A percentile compares a stretch with the other conserved stretches of the same genome.
Evolutionary conservation across 2,888 invertebrate species (phyloP).

Genomic region (Tortricodes alternella): DNA sequence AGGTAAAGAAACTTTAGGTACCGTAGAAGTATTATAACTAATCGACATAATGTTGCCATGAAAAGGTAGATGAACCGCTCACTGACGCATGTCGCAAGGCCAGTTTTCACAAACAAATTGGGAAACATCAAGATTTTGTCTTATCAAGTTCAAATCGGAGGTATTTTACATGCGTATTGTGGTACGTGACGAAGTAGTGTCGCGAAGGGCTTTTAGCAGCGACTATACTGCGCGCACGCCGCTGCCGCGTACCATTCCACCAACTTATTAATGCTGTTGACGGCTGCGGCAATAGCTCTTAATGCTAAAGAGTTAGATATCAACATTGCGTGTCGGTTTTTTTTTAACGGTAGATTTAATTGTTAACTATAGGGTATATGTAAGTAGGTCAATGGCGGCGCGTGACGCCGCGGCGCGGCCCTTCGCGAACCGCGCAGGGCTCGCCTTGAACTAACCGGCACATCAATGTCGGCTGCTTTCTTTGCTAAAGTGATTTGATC

Average conservation of each 20-base stretch:
- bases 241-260: constrained; percentile 46
- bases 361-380: constrained; percentile 35
- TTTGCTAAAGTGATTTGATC: constrained; percentile 30
- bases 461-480: constrained; percentile 32
- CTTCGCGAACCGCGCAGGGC: constrained; percentile 71
- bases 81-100: constrained; percentile 20
- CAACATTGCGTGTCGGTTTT: background rate
- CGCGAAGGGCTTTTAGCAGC: constrained; percentile 63
- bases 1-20: too few relatives aligned
- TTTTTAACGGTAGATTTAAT: constrained; percentile 30
- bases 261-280: background rate
- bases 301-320: background rate
- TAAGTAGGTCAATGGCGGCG: constrained; percentile 80
- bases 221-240: constrained; percentile 73
- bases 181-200: constrained; percentile 58
- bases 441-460: constrained; percentile 76
- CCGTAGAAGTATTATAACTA: too few relatives aligned
- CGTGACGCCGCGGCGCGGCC: constrained; percentile 79
- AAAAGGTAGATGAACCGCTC: constrained; percentile 20
- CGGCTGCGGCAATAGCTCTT: background rate
- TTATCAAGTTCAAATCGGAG: constrained; percentile 32
- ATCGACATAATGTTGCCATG: background rate
- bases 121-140: constrained; percentile 29
- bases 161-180: constrained; percentile 32
- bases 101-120: constrained; percentile 21